Conservation (phyloP, 2,888 invertebrate genomes). For the Brachyopa scutellaris region DNA sequence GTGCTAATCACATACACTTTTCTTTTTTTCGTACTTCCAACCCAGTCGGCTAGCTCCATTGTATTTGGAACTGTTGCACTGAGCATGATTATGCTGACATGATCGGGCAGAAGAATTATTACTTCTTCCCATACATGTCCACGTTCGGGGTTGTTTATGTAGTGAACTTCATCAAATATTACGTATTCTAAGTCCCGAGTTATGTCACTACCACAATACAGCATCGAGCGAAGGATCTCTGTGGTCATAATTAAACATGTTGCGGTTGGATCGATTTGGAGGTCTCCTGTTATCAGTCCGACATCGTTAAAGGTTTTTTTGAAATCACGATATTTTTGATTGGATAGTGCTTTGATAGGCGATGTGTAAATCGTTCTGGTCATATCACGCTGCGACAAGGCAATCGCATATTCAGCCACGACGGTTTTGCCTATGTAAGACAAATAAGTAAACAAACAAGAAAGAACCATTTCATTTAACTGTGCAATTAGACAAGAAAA, state of each 20-base stretch:
- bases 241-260: slow-evolving; percentile 99
- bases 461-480: too few species aligned
- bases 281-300: slow-evolving; percentile 96
- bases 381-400: slow-evolving; percentile 94
- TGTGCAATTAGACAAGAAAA: too few species aligned
- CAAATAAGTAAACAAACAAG: neutral
- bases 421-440: slow-evolving; percentile 90
- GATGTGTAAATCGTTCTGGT: slow-evolving; percentile 98
- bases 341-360: slow-evolving; percentile 99
- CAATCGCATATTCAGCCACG: slow-evolving; percentile 99
- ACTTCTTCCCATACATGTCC: slow-evolving; percentile 99
- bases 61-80: slow-evolving; percentile 99
- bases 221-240: slow-evolving; percentile 98
- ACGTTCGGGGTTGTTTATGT: slow-evolving; percentile 98
- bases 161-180: slow-evolving; percentile 99
- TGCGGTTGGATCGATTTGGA: slow-evolving; percentile 96
- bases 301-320: slow-evolving; percentile 95
- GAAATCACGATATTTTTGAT: slow-evolving; percentile 99
- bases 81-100: slow-evolving; percentile 97
- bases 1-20: slow-evolving; percentile 97
- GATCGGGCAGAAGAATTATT: slow-evolving; percentile 95
- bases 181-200: slow-evolving; percentile 98
- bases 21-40: slow-evolving; percentile 92
- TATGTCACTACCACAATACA: slow-evolving; percentile 96
- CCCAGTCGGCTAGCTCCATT: slow-evolving; percentile 97